phyloP scores from a whole-genome alignment of 1,140 invertebrate species.

The Tetramorium parvispinum region DNA sequence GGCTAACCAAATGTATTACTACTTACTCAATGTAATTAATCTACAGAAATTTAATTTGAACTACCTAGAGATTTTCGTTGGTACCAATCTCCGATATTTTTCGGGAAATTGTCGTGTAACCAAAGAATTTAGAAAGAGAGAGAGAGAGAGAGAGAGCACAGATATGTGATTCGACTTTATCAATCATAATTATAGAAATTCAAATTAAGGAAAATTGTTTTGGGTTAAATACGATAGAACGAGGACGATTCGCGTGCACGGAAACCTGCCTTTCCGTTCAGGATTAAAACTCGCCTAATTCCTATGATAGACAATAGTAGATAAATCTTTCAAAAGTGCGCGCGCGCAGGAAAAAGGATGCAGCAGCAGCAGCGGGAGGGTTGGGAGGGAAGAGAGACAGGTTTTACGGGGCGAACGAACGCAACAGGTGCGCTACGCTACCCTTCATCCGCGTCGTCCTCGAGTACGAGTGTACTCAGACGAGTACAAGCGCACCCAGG shows the following conservation, averaged over 20 bases:
- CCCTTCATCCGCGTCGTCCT: slow-evolving; percentile 42
- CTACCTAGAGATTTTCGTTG: no score
- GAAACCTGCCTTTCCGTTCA: background rate
- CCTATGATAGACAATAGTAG: background rate
- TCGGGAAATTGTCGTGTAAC: no score
- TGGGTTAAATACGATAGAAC: background rate
- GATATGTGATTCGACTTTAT: background rate
- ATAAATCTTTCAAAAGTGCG: slow-evolving; percentile 21
- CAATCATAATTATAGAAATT: background rate
- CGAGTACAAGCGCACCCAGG: slow-evolving; percentile 2
- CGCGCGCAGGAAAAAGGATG: slow-evolving; percentile 43
- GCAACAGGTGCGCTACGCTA: slow-evolving; percentile 73
- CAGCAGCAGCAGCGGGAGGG: background rate
- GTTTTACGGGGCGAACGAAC: slow-evolving; percentile 71
- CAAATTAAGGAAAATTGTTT: background rate
- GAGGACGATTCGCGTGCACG: background rate
- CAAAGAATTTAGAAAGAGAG: background rate
- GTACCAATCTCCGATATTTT: no score
- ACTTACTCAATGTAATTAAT: no score
- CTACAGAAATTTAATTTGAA: no score
- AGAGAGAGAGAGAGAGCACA: no score
- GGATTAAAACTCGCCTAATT: slow-evolving; percentile 6
- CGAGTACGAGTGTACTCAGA: slow-evolving; percentile 41
- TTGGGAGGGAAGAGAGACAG: slow-evolving; percentile 36
- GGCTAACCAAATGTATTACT: no score